These are phyloP conservation scores for Hemibagrus guttatus DNA, from an alignment of 2,797 vertebrate species.

Conservation along the genomic window DNA sequence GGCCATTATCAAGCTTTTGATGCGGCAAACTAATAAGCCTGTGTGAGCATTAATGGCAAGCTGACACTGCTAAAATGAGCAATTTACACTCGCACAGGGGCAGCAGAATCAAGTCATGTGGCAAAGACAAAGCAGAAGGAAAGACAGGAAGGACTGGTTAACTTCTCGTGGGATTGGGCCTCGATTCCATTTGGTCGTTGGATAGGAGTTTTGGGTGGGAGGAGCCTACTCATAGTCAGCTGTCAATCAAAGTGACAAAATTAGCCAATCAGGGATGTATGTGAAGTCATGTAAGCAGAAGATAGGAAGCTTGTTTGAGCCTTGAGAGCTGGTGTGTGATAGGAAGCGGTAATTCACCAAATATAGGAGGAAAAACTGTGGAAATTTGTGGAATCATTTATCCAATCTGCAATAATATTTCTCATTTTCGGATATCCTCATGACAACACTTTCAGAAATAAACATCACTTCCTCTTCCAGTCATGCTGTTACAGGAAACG, in stretches of 20 bases:
- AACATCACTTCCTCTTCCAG: background rate
- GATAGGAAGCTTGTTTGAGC: background rate
- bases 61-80: conserved; percentile 34
- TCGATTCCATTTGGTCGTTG: no score
- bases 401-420: background rate
- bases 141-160: background rate
- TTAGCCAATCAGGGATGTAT: background rate
- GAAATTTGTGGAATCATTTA: background rate
- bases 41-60: conserved; percentile 6
- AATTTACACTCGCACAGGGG: conserved; percentile 23
- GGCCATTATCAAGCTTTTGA: conserved; percentile 33
- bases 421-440: background rate
- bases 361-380: background rate
- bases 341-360: background rate
- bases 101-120: background rate
- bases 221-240: background rate
- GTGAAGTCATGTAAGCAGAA: background rate
- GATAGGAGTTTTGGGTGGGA: background rate
- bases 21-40: conserved; percentile 29
- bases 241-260: background rate
- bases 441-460: background rate
- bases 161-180: background rate
- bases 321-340: background rate
- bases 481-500: background rate
- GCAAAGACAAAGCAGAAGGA: background rate